phyloP scores from a whole-genome alignment of 1,140 invertebrate species.

The Caenorhabditis brenneri region DNA sequence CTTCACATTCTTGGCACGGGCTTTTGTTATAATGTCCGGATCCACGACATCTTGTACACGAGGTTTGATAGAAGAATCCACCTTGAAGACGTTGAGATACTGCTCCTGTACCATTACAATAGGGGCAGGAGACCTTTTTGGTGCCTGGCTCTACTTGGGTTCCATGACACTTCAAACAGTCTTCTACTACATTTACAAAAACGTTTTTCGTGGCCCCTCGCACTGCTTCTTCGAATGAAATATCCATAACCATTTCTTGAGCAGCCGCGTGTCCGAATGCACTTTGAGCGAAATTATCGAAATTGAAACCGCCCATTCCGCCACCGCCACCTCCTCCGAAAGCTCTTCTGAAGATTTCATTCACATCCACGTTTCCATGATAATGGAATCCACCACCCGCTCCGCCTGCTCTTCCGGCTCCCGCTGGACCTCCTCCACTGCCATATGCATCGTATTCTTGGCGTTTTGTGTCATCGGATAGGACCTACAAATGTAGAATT shows the following conservation, averaged over 20 bases:
- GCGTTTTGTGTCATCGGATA: conserved; percentile 88
- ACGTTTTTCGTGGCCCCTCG: conserved; percentile 71
- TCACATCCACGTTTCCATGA: conserved; percentile 36
- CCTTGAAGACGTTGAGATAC: conserved; percentile 73
- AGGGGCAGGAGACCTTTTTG: conserved; percentile 80
- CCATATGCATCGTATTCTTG: conserved; percentile 93
- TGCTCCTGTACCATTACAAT: conserved; percentile 92
- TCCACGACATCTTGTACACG: conserved; percentile 90
- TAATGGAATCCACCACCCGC: conserved; percentile 37
- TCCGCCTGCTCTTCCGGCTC: conserved; percentile 1
- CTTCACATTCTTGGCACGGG: conserved; percentile 89
- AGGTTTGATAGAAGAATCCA: conserved; percentile 94
- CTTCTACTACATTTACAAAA: conserved; percentile 86
- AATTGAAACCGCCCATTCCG: conserved; percentile 49
- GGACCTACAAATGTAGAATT: conserved; percentile 75
- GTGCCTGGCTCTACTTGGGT: conserved; percentile 84
- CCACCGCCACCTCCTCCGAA: conserved; percentile 30
- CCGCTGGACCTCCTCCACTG: conserved; percentile 70
- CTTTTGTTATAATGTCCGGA: conserved; percentile 84
- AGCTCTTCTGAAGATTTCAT: conserved; percentile 51
- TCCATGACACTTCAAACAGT: conserved; percentile 87
- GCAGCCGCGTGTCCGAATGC: conserved; percentile 32
- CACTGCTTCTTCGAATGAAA: conserved; percentile 93
- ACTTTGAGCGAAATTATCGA: conserved; percentile 45
- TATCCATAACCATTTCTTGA: conserved; percentile 76